These are phyloP conservation scores for Metridium senile DNA, from an alignment of 92 coral and sea anemone species.

Conservation along the genomic window DNA sequence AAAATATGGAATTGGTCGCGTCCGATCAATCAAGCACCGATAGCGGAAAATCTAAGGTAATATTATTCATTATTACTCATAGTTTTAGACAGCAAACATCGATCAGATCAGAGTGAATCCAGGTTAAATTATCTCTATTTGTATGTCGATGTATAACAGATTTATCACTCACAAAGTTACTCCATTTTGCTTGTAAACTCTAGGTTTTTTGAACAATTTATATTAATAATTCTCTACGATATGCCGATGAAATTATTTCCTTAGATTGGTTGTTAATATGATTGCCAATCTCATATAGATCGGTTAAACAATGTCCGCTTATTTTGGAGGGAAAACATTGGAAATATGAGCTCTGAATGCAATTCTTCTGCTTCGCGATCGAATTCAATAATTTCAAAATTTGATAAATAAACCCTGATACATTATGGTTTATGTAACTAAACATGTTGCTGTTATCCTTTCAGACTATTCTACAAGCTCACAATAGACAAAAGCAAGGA, in stretches of 20 bases:
- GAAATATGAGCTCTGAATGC: neutral
- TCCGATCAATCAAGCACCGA: conserved; percentile 8
- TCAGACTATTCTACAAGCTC: conserved; percentile 7
- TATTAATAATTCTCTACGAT: neutral
- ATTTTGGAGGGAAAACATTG: neutral
- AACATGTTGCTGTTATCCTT: neutral
- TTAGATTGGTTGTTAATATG: no score
- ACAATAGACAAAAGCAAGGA: neutral
- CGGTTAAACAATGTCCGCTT: no score
- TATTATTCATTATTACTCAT: neutral
- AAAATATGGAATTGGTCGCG: conserved; percentile 35
- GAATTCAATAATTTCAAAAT: no score
- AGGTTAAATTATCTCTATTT: neutral
- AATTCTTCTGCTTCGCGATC: no score
- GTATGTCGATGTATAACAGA: neutral
- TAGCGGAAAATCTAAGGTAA: conserved; percentile 20
- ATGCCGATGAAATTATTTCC: neutral
- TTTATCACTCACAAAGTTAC: neutral
- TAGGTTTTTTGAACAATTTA: no score
- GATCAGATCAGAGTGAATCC: neutral
- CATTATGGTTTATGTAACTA: no score
- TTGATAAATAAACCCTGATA: no score
- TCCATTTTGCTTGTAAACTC: neutral
- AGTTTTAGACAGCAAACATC: neutral
- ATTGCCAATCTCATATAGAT: neutral